Conservation (phyloP, 2,797 vertebrate species). For the Melopsittacus undulatus region DNA sequence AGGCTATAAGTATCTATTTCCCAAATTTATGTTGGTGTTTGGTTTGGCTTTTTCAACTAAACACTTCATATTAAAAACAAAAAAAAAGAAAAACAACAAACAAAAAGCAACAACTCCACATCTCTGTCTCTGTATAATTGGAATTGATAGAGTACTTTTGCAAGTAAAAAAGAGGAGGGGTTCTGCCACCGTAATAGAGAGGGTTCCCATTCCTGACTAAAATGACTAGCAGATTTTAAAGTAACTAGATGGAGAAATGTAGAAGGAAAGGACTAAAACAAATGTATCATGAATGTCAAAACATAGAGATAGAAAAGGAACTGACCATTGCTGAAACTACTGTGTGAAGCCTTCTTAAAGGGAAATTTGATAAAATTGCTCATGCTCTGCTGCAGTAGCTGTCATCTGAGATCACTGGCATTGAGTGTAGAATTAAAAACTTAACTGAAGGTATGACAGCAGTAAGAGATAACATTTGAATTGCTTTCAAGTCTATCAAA, state of each 20-base stretch:
- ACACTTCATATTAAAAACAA: neutral
- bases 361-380: neutral
- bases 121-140: neutral
- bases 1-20: neutral
- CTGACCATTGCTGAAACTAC: neutral
- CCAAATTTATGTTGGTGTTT: neutral
- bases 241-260: neutral
- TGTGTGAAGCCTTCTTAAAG: neutral
- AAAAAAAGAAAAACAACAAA: too few relatives aligned
- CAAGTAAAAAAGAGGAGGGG: neutral
- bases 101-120: neutral
- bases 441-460: neutral
- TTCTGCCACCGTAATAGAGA: neutral
- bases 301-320: neutral
- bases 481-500: neutral
- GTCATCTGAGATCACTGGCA: neutral
- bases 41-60: neutral
- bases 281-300: neutral
- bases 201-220: neutral
- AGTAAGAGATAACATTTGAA: neutral
- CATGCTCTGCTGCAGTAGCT: neutral
- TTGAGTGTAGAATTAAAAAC: neutral
- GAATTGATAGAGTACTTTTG: neutral
- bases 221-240: neutral
- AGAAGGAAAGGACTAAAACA: neutral